Evolutionary conservation across 2,888 invertebrate genomes (phyloP).

Genomic region (Ceriagrion tenellum): DNA sequence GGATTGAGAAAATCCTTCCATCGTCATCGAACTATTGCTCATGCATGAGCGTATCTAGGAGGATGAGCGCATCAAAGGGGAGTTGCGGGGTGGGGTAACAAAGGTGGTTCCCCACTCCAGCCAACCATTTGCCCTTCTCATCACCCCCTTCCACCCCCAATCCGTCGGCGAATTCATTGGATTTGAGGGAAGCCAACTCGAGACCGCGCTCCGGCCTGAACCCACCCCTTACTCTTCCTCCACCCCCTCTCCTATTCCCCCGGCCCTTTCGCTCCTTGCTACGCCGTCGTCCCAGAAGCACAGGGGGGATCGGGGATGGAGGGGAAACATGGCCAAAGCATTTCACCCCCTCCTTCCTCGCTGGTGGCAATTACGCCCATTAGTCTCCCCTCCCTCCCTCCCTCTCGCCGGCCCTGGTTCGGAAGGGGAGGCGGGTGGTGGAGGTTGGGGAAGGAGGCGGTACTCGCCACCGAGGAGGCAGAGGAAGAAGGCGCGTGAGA

Average conservation of each 20-base stretch:
- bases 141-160: too few relatives aligned
- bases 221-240: neutral
- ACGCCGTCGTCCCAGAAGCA: neutral
- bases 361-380: constrained; percentile 60
- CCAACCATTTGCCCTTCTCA: neutral
- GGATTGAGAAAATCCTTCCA: too few relatives aligned
- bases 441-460: too few relatives aligned
- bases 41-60: too few relatives aligned
- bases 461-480: too few relatives aligned
- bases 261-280: neutral
- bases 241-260: neutral
- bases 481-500: too few relatives aligned
- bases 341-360: constrained; percentile 8
- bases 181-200: neutral
- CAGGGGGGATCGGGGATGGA: too few relatives aligned
- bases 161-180: neutral
- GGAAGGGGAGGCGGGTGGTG: neutral
- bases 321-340: constrained; percentile 45
- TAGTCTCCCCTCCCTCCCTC: constrained; percentile 21
- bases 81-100: neutral
- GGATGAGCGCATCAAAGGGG: too few relatives aligned
- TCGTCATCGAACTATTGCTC: too few relatives aligned
- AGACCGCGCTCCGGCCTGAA: neutral
- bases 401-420: neutral
- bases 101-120: neutral